phyloP scores from a whole-genome alignment of 2,888 invertebrate species.

The Busseola fusca region DNA sequence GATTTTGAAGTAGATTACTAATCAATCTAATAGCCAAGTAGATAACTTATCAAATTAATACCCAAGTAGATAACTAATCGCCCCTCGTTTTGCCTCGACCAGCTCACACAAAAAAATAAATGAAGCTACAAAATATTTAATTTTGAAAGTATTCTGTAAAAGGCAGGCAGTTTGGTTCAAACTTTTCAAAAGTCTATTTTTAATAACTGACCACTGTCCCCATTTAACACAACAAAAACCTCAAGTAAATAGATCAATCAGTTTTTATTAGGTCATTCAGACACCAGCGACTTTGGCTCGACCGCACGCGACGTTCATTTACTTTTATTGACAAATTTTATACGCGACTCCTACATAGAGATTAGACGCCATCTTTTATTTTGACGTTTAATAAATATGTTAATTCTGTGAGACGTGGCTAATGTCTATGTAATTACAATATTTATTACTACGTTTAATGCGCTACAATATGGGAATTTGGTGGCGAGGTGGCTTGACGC shows the following conservation, averaged over 20 bases:
- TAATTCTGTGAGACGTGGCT: conserved; percentile 19
- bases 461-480: neutral
- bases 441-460: conserved; percentile 2
- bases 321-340: conserved; percentile 41
- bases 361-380: conserved; percentile 27
- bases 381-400: conserved; percentile 28
- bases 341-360: conserved; percentile 20
- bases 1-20: too few species aligned
- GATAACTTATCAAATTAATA: too few species aligned
- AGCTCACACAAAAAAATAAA: neutral
- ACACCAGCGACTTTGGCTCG: conserved; percentile 38
- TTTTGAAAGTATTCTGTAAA: too few species aligned
- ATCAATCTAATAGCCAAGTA: too few species aligned
- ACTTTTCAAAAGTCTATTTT: neutral
- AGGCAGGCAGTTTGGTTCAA: too few species aligned
- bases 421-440: conserved; percentile 5
- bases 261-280: conserved; percentile 45
- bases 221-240: conserved; percentile 8
- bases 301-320: conserved; percentile 38
- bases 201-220: neutral
- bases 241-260: conserved; percentile 29
- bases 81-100: too few species aligned
- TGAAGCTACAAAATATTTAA: too few species aligned
- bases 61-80: too few species aligned
- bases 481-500: too few species aligned